Percentiles rank a stretch among this genome's conserved stretches.
Conservation (phyloP, 2,113 vertebrate species). For the Corythornis cristatus region DNA sequence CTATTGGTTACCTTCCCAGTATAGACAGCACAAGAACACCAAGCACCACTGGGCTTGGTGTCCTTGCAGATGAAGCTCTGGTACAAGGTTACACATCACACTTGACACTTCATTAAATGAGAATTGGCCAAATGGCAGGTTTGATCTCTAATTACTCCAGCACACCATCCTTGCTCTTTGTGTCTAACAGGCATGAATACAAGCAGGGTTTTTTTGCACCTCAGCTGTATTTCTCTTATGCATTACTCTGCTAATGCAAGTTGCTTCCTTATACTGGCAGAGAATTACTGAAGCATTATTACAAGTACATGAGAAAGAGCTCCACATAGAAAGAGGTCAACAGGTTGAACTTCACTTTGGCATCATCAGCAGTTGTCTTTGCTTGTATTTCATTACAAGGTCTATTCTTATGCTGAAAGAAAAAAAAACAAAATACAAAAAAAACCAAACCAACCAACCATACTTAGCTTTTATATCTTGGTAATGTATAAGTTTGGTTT, state of each 20-base stretch:
- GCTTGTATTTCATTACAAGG: not conserved
- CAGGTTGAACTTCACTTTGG: slow-evolving; percentile 19
- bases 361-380: not conserved
- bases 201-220: not conserved
- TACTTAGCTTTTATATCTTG: not conserved
- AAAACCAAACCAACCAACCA: too few species aligned
- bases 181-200: not conserved
- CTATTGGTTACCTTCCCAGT: not conserved
- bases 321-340: not conserved
- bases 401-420: not conserved
- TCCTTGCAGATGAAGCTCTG: not conserved
- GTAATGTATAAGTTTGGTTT: not conserved
- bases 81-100: not conserved
- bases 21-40: not conserved
- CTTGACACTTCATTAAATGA: not conserved
- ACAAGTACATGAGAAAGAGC: slow-evolving; percentile 24
- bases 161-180: not conserved
- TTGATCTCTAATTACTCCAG: not conserved
- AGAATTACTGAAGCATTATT: slow-evolving; percentile 26
- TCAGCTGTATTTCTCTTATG: slow-evolving; percentile 7
- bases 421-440: not conserved
- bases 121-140: not conserved
- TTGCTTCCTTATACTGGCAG: slow-evolving; percentile 9
- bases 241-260: not conserved
- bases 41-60: accelerated